Percentiles rank a stretch among this genome's conserved stretches.
Evolutionary conservation across 1,140 invertebrate genomes (phyloP).

Genomic region (Dendrolimus punctatus): DNA sequence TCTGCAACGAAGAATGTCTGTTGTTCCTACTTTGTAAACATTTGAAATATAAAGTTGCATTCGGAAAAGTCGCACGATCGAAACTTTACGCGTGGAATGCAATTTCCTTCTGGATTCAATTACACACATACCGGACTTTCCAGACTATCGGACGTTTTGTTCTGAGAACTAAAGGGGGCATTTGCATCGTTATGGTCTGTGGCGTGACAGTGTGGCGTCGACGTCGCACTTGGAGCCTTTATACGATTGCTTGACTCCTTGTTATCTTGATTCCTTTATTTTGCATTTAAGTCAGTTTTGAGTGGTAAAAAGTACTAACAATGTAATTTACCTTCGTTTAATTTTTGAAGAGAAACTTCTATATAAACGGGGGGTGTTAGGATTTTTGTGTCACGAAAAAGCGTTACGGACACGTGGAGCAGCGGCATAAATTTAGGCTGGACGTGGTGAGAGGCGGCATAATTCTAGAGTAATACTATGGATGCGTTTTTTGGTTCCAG

Average conservation of each 20-base stretch:
- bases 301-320: not conserved
- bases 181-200: constrained; percentile 19
- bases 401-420: no score
- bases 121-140: constrained; percentile 16
- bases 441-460: no score
- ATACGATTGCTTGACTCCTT: not conserved
- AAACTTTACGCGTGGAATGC: constrained; percentile 19
- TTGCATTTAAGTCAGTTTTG: not conserved
- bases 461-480: no score
- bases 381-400: no score
- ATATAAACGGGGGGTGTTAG: no score
- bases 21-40: constrained; percentile 9
- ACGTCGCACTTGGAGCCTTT: not conserved
- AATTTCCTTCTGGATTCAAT: constrained; percentile 22
- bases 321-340: no score
- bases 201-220: not conserved
- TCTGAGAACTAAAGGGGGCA: constrained; percentile 9
- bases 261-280: constrained; percentile 1
- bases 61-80: constrained; percentile 5
- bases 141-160: constrained; percentile 15
- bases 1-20: constrained; percentile 7
- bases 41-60: constrained; percentile 6
- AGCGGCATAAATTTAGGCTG: no score
- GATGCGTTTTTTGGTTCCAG: no score
- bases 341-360: no score